A percentile compares a stretch with the other conserved stretches of the same genome.
Evolutionary conservation across 2,797 vertebrate genomes (phyloP).

Genomic region (Discoglossus pictus): DNA sequence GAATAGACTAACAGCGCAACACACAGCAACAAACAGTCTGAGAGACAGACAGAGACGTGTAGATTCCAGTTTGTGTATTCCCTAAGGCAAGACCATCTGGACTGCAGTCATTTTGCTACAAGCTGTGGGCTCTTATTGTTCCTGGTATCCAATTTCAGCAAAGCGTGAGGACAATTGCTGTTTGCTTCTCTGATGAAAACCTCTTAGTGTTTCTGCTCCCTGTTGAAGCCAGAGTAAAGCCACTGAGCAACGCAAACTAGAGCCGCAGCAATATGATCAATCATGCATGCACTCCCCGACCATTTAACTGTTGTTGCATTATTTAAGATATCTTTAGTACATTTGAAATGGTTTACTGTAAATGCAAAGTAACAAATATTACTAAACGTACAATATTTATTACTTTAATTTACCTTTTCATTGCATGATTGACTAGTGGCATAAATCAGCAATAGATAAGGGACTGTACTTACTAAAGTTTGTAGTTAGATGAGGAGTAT

Average conservation of each 20-base stretch:
- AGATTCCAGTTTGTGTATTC: constrained; percentile 38
- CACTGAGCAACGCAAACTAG: constrained; percentile 18
- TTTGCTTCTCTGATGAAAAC: constrained; percentile 47
- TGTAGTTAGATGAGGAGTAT: no score
- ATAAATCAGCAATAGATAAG: not conserved
- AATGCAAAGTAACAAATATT: constrained; percentile 26
- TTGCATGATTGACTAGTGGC: constrained; percentile 29
- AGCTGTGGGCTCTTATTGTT: constrained; percentile 50
- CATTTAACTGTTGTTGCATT: constrained; percentile 34
- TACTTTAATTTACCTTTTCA: constrained; percentile 22
- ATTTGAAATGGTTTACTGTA: constrained; percentile 25
- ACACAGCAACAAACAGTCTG: not conserved
- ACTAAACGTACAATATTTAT: constrained; percentile 21
- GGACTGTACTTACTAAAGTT: no score
- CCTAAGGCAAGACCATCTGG: constrained; percentile 50
- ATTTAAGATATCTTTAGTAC: constrained; percentile 32
- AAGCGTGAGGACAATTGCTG: constrained; percentile 46
- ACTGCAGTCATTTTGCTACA: constrained; percentile 20
- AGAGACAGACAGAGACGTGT: constrained; percentile 29
- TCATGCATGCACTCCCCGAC: constrained; percentile 12
- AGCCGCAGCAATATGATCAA: constrained; percentile 29
- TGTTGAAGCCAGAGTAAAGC: constrained; percentile 16
- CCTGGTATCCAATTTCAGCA: constrained; percentile 53
- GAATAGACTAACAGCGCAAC: constrained; percentile 8
- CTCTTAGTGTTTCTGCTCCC: not conserved